Percentiles rank a stretch among this genome's conserved stretches.
Conservation (phyloP, 2,888 invertebrate genomes). For the Lamellibrachia columna region DNA sequence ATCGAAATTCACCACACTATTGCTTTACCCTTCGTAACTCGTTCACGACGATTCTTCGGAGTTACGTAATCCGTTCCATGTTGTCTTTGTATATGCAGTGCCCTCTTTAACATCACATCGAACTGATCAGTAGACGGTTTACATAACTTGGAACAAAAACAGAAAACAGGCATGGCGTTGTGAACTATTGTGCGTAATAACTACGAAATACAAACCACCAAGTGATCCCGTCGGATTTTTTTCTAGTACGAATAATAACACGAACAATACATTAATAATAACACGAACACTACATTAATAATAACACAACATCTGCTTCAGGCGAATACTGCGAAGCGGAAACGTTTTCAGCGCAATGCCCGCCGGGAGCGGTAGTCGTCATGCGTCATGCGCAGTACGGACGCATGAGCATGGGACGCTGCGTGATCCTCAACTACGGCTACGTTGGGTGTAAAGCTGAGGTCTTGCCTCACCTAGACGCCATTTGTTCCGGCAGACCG, state of each 20-base stretch:
- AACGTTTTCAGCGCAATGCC: conserved; percentile 36
- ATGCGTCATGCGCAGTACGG: conserved; percentile 36
- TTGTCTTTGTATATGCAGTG: no score
- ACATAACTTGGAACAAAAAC: no score
- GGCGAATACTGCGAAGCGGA: conserved; percentile 39
- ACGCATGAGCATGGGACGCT: conserved; percentile 37
- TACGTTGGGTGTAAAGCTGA: conserved; percentile 37
- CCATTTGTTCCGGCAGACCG: conserved; percentile 35
- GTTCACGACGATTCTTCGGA: no score
- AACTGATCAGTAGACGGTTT: no score
- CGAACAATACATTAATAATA: background rate
- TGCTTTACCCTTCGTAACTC: no score
- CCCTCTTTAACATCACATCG: no score
- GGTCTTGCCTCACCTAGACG: conserved; percentile 38
- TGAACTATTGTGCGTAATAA: no score
- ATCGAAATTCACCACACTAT: no score
- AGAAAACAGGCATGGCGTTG: no score
- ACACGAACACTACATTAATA: background rate
- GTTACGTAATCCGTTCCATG: no score
- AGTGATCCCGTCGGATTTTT: no score
- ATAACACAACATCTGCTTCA: background rate
- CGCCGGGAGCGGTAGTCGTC: conserved; percentile 33
- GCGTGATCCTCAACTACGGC: conserved; percentile 38
- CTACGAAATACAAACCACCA: no score
- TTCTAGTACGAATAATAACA: background rate